A percentile compares a stretch with the other conserved stretches of the same genome.
These are phyloP conservation scores for Drosophila pullipes DNA, from an alignment of 2,888 invertebrate species.

Conservation along the genomic window DNA sequence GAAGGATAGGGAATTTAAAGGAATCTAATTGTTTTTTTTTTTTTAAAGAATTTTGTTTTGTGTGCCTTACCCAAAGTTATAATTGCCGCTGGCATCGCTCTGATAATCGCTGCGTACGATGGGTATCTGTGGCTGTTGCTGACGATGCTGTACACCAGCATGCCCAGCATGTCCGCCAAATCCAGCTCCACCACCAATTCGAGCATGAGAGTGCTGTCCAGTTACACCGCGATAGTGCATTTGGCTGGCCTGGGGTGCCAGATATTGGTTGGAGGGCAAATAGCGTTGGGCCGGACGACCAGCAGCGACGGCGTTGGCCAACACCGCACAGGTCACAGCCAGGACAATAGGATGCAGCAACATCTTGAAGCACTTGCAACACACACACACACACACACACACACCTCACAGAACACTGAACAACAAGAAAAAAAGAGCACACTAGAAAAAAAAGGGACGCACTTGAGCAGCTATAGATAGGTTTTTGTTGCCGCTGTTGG, in stretches of 20 bases:
- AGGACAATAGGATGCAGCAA: slow-evolving; percentile 51
- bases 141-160: slow-evolving; percentile 31
- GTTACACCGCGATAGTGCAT: slow-evolving; percentile 77
- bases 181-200: slow-evolving; percentile 16
- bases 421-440: slow-evolving; percentile 18
- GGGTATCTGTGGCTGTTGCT: slow-evolving; percentile 86
- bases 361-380: slow-evolving; percentile 44
- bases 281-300: slow-evolving; percentile 80
- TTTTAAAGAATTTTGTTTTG: neutral
- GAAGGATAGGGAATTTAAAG: neutral
- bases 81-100: slow-evolving; percentile 88
- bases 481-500: neutral
- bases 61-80: slow-evolving; percentile 87
- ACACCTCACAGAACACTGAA: slow-evolving; percentile 6
- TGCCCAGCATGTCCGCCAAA: slow-evolving; percentile 7
- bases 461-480: slow-evolving; percentile 14
- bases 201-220: slow-evolving; percentile 22
- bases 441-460: slow-evolving; percentile 1
- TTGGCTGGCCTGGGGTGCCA: slow-evolving; percentile 66
- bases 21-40: neutral
- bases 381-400: slow-evolving; percentile 16
- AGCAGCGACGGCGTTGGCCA: slow-evolving; percentile 57
- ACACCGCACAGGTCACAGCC: slow-evolving; percentile 45
- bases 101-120: slow-evolving; percentile 88
- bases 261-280: slow-evolving; percentile 78